Evolutionary conservation across 1,140 invertebrate genomes (phyloP).

Genomic region (Rhopalosiphum padi): DNA sequence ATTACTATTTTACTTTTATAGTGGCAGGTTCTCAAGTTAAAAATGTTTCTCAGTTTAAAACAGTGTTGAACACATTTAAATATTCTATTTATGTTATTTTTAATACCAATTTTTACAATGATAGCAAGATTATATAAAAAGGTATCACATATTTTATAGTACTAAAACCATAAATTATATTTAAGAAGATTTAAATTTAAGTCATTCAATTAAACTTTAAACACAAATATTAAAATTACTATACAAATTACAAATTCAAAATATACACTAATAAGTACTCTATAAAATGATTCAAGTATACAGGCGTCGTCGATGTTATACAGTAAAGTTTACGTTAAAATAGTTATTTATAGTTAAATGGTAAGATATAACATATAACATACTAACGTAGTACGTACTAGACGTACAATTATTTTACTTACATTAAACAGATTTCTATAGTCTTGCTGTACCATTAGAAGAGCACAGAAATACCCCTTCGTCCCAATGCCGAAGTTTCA

Average conservation of each 20-base stretch:
- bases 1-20: background rate
- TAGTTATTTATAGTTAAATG: constrained; percentile 1
- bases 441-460: background rate
- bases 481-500: background rate
- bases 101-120: background rate
- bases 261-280: background rate
- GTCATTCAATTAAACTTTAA: background rate
- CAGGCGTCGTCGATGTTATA: background rate
- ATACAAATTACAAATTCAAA: background rate
- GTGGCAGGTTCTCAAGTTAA: background rate
- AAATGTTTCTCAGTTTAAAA: background rate
- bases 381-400: background rate
- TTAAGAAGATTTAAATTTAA: background rate
- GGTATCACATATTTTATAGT: background rate
- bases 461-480: background rate
- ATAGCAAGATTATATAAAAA: background rate
- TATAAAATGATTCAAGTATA: background rate
- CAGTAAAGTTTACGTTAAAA: background rate
- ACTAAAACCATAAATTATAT: background rate
- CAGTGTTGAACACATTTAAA: background rate
- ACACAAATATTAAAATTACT: background rate
- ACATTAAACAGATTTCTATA: background rate
- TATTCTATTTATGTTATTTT: background rate
- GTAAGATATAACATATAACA: background rate
- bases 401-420: background rate